These are phyloP conservation scores for Tenthredo mesomela DNA, from an alignment of 2,888 invertebrate species.

Conservation along the genomic window DNA sequence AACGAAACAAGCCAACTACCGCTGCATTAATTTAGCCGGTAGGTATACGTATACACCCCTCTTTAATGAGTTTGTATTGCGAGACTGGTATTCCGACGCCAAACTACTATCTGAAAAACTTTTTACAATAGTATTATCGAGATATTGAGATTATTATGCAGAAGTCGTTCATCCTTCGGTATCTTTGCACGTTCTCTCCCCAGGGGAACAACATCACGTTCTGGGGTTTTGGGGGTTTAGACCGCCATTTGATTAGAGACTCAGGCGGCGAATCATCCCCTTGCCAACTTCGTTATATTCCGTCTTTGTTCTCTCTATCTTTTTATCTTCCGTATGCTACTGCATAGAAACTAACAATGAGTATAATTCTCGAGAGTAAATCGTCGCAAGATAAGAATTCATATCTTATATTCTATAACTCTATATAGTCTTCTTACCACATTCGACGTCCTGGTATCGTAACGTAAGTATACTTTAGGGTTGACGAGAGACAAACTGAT, in stretches of 20 bases:
- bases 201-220: constrained; percentile 51
- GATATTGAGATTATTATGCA: constrained; percentile 35
- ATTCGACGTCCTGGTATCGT: neutral
- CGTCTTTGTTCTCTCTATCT: constrained; percentile 54
- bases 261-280: constrained; percentile 35
- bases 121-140: constrained; percentile 10
- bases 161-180: constrained; percentile 36
- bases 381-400: constrained; percentile 40
- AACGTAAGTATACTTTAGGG: neutral
- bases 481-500: neutral
- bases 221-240: constrained; percentile 58
- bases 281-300: constrained; percentile 38
- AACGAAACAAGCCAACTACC: neutral
- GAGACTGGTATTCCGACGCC: neutral
- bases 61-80: constrained; percentile 14
- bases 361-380: constrained; percentile 47
- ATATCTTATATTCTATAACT: constrained; percentile 2
- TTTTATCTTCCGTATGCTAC: constrained; percentile 52
- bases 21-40: constrained; percentile 13
- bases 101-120: neutral
- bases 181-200: constrained; percentile 58
- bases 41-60: neutral
- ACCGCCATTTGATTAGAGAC: constrained; percentile 65
- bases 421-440: neutral
- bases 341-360: constrained; percentile 1